Evolutionary conservation across 2,113 vertebrate genomes (phyloP).

Genomic region (Paratilapia polleni): DNA sequence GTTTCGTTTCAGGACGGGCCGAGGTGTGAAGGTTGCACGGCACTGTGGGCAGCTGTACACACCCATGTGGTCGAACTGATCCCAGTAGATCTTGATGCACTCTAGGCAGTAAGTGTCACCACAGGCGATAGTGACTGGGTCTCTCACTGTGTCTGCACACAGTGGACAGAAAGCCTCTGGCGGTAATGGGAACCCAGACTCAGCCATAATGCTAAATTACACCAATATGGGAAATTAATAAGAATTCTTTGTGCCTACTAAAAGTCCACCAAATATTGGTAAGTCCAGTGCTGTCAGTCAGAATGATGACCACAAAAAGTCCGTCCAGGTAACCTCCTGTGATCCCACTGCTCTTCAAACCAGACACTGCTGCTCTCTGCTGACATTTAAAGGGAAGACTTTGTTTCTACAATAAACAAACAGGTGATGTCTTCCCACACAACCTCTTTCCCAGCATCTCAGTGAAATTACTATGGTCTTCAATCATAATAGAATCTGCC

Average conservation of each 20-base stretch:
- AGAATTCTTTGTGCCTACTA: background rate
- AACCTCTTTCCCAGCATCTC: conserved; percentile 11
- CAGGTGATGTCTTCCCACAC: conserved; percentile 27
- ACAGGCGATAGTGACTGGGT: conserved; percentile 81
- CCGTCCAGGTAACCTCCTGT: background rate
- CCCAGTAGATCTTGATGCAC: conserved; percentile 84
- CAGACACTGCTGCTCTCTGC: background rate
- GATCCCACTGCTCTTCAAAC: conserved; percentile 3
- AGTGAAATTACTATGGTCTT: conserved; percentile 32
- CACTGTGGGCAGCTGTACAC: conserved; percentile 82
- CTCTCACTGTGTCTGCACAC: conserved; percentile 68
- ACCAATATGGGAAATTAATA: background rate
- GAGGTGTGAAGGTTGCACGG: conserved; percentile 78
- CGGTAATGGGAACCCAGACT: conserved; percentile 66
- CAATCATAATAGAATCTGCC: conserved; percentile 22
- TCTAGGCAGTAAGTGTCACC: conserved; percentile 82
- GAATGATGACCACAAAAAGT: background rate
- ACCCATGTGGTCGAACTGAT: conserved; percentile 81
- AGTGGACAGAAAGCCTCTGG: conserved; percentile 73
- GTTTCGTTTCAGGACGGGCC: conserved; percentile 73
- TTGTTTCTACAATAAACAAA: conserved; percentile 69
- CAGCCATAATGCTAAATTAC: conserved; percentile 67
- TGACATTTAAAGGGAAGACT: conserved; percentile 50
- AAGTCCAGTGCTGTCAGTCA: background rate
- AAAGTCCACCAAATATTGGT: background rate